Evolutionary conservation across 35 echinoderm and acorn worm genomes (phyloP).

Genomic region (Heliocidaris erythrogramma): DNA sequence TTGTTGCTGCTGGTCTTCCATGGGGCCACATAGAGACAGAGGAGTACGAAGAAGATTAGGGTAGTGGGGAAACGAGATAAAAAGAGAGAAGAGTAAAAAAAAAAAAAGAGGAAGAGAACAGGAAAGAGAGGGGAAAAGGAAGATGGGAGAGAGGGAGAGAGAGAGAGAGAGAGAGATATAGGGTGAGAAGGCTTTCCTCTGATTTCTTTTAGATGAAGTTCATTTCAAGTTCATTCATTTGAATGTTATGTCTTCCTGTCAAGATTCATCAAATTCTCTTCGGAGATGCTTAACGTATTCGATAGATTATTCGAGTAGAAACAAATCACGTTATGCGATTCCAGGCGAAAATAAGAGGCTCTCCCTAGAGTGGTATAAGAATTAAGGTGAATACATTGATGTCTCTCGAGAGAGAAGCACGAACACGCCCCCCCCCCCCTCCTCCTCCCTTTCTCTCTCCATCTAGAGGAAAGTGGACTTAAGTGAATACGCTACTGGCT

Average conservation of each 20-base stretch:
- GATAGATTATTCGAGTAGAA: background rate
- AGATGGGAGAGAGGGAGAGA: background rate
- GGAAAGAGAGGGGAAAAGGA: background rate
- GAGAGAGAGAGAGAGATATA: background rate
- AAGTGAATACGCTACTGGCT: too few species aligned
- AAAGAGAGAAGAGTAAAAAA: background rate
- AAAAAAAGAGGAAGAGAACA: background rate
- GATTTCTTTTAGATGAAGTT: background rate
- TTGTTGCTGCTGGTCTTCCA: too few species aligned
- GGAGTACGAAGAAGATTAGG: background rate
- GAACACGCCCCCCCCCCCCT: background rate
- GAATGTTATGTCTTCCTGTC: background rate
- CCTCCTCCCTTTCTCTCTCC: background rate
- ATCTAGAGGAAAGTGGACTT: too few species aligned
- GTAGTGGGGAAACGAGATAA: background rate
- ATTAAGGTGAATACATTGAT: background rate
- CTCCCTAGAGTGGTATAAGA: background rate
- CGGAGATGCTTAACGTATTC: background rate
- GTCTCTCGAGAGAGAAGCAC: background rate
- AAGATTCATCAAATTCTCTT: background rate
- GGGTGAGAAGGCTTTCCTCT: background rate
- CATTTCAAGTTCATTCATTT: background rate
- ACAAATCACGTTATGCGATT: conserved; percentile 4
- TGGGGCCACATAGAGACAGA: too few species aligned
- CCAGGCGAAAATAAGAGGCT: background rate